Evolutionary conservation across 2,888 invertebrate genomes (phyloP), one percentile per base, ranked within the genome.

Genomic region (Portevinia maculata): DNA sequence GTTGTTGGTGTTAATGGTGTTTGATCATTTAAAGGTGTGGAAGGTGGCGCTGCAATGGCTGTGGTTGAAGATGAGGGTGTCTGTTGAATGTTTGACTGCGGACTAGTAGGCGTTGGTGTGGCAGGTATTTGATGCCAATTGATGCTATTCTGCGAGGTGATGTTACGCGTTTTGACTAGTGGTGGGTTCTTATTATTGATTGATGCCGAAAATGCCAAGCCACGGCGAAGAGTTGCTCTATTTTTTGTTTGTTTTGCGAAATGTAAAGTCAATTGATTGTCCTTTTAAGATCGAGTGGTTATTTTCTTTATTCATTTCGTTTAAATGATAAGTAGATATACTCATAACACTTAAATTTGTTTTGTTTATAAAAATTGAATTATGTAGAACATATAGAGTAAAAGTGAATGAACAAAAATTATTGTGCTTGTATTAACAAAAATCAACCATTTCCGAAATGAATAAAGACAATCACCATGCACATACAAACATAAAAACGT

Each of bases 111-210:
- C 48, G 88, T 87, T 65, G 90, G 87, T 73, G 89, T 88, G 32
- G 88, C 87, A 28, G 89, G 88, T 85, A 87, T 88, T 85, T 89
- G 90, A 84, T 89, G 89, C 89, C 89, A 90, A 85, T 89, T 90
- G 84, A 91, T 89, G 86, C 91, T 91, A 86, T 88, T 90, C 86
- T 91, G 90, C 79, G 94, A 93, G 86, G 92, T 93, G 52, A 96
- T 94, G 88, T 96, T 95, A 57, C 96, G 93, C 86, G 96, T 95
- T 90, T 96, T 97, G 59, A 94, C 92, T 64, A 97, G 92, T 7
- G 96, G 96, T 75, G 96, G 97, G 89, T 96, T 94, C 88, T 96
- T 44, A 19, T 44, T 94, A 44, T 44, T 94, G 75, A 93, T 93
- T 0, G 94, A 93, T 86, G 94, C 93, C 17, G 95, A 95, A 88